These are phyloP conservation scores for Xenentodon cancila DNA, from an alignment of 2,797 vertebrate genomes.

Conservation along the genomic window DNA sequence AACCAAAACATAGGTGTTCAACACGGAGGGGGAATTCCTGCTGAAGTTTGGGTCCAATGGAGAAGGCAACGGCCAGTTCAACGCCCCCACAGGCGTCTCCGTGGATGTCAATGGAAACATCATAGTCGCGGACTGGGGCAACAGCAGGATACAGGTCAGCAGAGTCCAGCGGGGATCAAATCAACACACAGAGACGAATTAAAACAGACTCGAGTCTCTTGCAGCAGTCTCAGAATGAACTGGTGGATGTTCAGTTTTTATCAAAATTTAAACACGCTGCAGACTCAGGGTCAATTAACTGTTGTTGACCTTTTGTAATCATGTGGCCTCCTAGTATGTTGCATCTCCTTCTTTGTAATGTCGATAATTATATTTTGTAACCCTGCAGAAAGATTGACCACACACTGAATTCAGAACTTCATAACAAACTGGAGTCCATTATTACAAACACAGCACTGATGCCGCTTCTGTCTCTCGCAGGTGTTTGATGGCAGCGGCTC, in stretches of 20 bases:
- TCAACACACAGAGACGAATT: neutral
- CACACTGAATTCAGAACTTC: no score
- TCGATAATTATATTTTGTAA: no score
- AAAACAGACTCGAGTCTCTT: no score
- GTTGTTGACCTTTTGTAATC: no score
- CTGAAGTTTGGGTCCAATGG: constrained; percentile 98
- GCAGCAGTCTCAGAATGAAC: no score
- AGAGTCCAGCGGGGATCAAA: neutral
- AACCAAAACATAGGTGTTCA: constrained; percentile 89
- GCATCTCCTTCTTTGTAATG: no score
- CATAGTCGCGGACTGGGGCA: constrained; percentile 98
- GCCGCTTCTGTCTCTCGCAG: constrained; percentile 68
- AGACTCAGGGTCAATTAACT: no score
- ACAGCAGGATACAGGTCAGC: constrained; percentile 96
- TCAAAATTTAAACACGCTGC: no score
- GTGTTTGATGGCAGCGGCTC: constrained; percentile 98
- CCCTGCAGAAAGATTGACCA: no score
- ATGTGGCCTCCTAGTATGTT: no score
- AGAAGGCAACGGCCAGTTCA: constrained; percentile 98
- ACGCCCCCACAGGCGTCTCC: constrained; percentile 97
- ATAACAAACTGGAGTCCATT: neutral
- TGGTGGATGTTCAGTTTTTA: no score
- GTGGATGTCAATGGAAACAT: constrained; percentile 97
- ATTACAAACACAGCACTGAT: neutral
- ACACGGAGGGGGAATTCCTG: constrained; percentile 95